Percentiles rank a stretch among this genome's conserved stretches.
Conservation (phyloP, 2,888 invertebrate species). For the Acholoe squamosa region DNA sequence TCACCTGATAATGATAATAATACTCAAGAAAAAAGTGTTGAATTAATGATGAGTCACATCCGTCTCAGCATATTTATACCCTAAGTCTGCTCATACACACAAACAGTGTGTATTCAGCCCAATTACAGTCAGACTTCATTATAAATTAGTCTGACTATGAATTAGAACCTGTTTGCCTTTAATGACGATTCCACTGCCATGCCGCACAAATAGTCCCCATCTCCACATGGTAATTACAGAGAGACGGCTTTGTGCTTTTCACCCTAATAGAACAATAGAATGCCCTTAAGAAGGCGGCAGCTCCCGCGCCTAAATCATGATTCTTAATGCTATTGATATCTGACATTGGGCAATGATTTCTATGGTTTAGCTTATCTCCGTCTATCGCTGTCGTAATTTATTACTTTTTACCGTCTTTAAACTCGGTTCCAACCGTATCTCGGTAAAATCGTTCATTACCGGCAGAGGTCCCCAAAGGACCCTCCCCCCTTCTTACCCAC, state of each 20-base stretch:
- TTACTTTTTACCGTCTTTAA: not conserved
- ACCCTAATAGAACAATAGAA: not conserved
- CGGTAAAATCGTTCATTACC: conserved; percentile 44
- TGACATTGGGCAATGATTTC: not conserved
- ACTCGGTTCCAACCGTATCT: not conserved
- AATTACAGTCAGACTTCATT: no score
- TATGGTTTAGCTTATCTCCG: not conserved
- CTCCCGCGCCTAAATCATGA: not conserved
- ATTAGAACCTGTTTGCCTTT: not conserved
- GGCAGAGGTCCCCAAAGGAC: not conserved
- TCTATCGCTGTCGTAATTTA: conserved; percentile 2
- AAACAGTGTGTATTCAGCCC: no score
- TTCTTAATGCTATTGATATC: conserved; percentile 10
- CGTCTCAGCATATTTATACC: no score
- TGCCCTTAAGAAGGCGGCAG: not conserved
- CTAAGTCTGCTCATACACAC: no score
- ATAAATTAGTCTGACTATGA: no score
- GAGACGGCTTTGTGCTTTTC: conserved; percentile 3
- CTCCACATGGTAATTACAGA: conserved; percentile 27
- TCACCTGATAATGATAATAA: no score
- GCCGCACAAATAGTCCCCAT: not conserved
- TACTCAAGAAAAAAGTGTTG: no score
- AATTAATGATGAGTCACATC: no score
- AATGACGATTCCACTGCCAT: not conserved
- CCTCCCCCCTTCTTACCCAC: not conserved